Conservation (phyloP, 2,888 invertebrate genomes). For the Papilio gigon region DNA sequence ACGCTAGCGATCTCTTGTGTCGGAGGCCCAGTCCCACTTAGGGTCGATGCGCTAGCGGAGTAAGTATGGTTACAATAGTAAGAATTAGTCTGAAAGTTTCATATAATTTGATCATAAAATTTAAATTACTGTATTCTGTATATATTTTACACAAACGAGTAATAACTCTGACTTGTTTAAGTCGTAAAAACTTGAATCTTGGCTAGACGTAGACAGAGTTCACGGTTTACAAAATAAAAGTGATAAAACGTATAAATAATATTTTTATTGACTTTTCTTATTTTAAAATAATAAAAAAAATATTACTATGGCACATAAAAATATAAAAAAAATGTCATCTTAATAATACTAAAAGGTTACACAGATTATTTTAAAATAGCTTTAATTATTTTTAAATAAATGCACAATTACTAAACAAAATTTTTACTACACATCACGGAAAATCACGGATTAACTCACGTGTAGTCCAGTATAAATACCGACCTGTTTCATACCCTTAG, state of each 20-base stretch:
- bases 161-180: slow-evolving; percentile 13
- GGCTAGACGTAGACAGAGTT: slow-evolving; percentile 7
- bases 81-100: neutral
- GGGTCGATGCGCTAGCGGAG: too few relatives aligned
- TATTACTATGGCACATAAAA: slow-evolving; percentile 32
- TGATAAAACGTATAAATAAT: neutral
- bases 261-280: slow-evolving; percentile 16
- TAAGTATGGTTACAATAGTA: neutral
- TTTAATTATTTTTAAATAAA: neutral
- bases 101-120: neutral
- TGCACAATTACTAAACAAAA: neutral
- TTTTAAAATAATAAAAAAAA: slow-evolving; percentile 23
- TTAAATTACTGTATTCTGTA: neutral
- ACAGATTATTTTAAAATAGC: neutral
- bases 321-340: neutral
- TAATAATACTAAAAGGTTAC: neutral
- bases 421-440: neutral
- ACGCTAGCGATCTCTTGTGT: too few relatives aligned
- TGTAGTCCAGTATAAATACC: too few relatives aligned
- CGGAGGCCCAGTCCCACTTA: too few relatives aligned
- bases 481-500: too few relatives aligned
- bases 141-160: slow-evolving; percentile 14
- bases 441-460: neutral
- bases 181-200: slow-evolving; percentile 20
- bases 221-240: neutral